Evolutionary conservation across 2,888 invertebrate genomes (phyloP).

Genomic region (Dicyrtomina minuta): DNA sequence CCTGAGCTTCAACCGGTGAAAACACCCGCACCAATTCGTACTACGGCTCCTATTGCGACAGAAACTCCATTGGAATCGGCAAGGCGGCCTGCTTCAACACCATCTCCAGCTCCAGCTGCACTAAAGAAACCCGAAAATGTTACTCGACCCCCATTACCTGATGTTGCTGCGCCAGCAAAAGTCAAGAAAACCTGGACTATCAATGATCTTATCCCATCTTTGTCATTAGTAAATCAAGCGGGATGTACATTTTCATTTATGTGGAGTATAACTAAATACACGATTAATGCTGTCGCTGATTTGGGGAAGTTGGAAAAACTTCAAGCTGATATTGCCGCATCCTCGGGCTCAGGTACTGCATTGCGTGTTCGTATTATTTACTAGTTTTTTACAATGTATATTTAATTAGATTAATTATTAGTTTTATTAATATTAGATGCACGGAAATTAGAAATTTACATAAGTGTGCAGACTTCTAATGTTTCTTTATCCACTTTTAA

Average conservation of each 20-base stretch:
- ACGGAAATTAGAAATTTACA: too few species aligned
- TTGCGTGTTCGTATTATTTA: neutral
- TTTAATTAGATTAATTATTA: neutral
- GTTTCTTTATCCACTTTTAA: neutral
- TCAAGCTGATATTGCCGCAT: neutral
- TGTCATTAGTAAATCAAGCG: neutral
- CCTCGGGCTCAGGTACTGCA: neutral
- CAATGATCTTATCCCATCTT: neutral
- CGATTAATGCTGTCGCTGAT: constrained; percentile 2
- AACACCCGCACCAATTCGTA: too few species aligned
- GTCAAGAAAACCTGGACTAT: neutral
- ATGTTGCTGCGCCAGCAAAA: neutral
- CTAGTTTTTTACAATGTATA: neutral
- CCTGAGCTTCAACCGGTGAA: too few species aligned
- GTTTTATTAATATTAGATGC: neutral
- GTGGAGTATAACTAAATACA: constrained; percentile 4
- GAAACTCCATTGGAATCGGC: too few species aligned
- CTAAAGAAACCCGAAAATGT: neutral
- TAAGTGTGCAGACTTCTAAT: neutral
- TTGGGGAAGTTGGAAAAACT: neutral
- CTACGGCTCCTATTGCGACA: too few species aligned
- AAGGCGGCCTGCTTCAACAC: too few species aligned
- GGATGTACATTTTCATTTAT: neutral
- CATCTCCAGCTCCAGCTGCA: neutral
- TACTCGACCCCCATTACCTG: neutral